Conservation (phyloP, 2,113 vertebrate genomes). For the Phyllopteryx taeniolatus region DNA sequence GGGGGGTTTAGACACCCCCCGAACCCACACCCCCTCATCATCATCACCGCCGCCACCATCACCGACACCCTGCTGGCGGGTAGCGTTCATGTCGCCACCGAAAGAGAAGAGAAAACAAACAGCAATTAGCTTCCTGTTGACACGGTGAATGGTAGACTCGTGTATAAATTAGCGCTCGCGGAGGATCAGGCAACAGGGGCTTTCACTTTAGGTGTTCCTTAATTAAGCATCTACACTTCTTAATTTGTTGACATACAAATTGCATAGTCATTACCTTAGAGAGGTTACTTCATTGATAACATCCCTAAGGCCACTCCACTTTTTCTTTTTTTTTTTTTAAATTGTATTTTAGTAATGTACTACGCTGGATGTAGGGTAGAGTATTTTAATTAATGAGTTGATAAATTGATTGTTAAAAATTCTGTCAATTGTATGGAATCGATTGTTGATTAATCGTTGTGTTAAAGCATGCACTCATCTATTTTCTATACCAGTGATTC, state of each 20-base stretch:
- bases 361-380: too few species aligned
- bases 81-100: constrained; percentile 13
- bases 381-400: too few species aligned
- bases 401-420: too few species aligned
- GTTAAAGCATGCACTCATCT: too few species aligned
- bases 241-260: constrained; percentile 21
- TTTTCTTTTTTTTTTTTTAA: too few species aligned
- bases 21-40: background rate
- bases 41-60: constrained; percentile 1
- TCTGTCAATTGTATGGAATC: too few species aligned
- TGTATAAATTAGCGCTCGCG: constrained; percentile 52
- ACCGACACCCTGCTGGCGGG: constrained; percentile 32
- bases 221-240: constrained; percentile 44
- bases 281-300: constrained; percentile 2
- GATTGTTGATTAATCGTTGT: too few species aligned
- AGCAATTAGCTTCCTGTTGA: constrained; percentile 67
- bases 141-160: constrained; percentile 47
- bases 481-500: too few species aligned
- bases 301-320: background rate
- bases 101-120: constrained; percentile 53
- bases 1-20: too few species aligned
- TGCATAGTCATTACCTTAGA: background rate
- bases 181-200: constrained; percentile 36
- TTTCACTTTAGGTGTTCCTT: constrained; percentile 46
- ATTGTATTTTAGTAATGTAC: background rate